Conservation (phyloP, 2,888 invertebrate species). For the Epirrita christyi region DNA sequence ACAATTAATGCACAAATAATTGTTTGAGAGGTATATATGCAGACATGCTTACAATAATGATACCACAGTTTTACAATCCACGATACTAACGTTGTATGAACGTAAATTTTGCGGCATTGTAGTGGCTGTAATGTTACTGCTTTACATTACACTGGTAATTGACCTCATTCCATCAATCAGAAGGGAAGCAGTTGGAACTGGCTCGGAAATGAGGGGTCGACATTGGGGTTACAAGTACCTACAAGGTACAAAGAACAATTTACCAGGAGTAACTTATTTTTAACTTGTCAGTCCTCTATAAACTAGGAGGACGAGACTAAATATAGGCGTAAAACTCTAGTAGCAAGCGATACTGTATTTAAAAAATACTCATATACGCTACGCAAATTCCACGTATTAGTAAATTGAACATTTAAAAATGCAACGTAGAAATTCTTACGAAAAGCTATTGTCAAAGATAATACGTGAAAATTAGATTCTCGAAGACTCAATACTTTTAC, state of each 20-base stretch:
- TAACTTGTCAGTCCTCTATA: too few relatives aligned
- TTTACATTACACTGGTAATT: constrained; percentile 12
- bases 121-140: not conserved
- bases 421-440: not conserved
- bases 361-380: not conserved
- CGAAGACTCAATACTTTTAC: too few relatives aligned
- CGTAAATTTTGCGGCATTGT: too few relatives aligned
- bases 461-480: too few relatives aligned
- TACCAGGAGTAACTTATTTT: not conserved
- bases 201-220: constrained; percentile 12
- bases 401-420: too few relatives aligned
- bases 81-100: not conserved
- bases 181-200: constrained; percentile 14
- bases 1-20: too few relatives aligned
- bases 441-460: too few relatives aligned
- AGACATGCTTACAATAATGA: too few relatives aligned
- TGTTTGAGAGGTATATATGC: too few relatives aligned
- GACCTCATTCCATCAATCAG: constrained; percentile 15
- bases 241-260: not conserved
- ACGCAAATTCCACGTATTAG: too few relatives aligned
- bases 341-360: not conserved
- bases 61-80: too few relatives aligned
- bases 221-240: not conserved
- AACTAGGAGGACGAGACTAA: too few relatives aligned
- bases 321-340: not conserved